These are phyloP conservation scores for Zophobas morio DNA, from an alignment of 1,140 invertebrate genomes.

Conservation along the genomic window DNA sequence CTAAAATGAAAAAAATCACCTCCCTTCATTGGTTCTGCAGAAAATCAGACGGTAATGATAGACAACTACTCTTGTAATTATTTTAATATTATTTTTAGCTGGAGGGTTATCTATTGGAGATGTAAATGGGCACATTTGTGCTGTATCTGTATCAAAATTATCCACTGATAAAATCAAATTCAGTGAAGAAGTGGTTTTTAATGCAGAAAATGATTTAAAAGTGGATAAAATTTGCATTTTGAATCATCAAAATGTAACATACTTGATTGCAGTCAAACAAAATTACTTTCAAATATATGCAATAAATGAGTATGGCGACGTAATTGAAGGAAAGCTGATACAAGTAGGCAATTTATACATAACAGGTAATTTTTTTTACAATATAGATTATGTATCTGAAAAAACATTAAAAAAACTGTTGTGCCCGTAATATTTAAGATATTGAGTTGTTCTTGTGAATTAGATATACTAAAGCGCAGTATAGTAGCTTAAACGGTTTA, in stretches of 20 bases:
- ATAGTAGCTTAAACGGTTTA: too few species aligned
- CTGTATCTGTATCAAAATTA: conserved; percentile 31
- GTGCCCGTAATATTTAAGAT: too few species aligned
- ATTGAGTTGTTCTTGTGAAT: too few species aligned
- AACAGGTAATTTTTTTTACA: conserved; percentile 40
- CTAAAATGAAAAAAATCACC: conserved; percentile 37
- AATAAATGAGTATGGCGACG: conserved; percentile 22
- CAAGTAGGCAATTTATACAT: conserved; percentile 48
- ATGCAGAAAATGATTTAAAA: conserved; percentile 40
- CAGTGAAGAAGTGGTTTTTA: conserved; percentile 25
- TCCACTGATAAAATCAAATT: conserved; percentile 36
- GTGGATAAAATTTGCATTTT: conserved; percentile 43
- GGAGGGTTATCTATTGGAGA: conserved; percentile 41
- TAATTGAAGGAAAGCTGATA: conserved; percentile 20
- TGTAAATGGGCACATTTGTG: conserved; percentile 36
- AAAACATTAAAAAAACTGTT: too few species aligned
- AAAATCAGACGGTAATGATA: conserved; percentile 28
- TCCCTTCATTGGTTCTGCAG: conserved; percentile 38
- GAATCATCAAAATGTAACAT: conserved; percentile 31
- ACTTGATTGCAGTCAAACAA: conserved; percentile 34
- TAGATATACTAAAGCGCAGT: too few species aligned
- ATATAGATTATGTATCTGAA: not conserved
- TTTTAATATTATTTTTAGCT: conserved; percentile 7
- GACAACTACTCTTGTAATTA: not conserved
- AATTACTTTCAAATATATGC: conserved; percentile 35